phyloP scores from a whole-genome alignment of 1,140 invertebrate genomes.

The Drosophila lacertosa region DNA sequence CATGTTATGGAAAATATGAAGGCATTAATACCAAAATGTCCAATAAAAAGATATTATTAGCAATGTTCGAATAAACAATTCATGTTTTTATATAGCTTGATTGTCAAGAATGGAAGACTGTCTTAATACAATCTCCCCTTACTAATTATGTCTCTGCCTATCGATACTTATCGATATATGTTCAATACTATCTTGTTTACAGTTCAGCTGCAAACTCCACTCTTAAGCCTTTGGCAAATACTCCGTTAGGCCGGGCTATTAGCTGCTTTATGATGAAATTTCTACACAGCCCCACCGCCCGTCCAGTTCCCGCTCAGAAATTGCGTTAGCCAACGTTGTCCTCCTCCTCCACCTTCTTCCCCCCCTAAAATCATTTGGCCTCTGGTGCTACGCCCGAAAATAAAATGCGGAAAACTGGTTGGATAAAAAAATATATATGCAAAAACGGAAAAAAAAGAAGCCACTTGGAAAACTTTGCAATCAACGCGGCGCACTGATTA shows the following conservation, averaged over 20 bases:
- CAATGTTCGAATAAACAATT: too few relatives aligned
- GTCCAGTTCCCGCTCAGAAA: not conserved
- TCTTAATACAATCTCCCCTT: too few relatives aligned
- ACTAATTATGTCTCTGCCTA: too few relatives aligned
- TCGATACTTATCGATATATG: not conserved
- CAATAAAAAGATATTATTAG: too few relatives aligned
- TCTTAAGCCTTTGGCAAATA: slow-evolving; percentile 15
- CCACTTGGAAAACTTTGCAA: slow-evolving; percentile 79
- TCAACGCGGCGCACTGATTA: slow-evolving; percentile 75
- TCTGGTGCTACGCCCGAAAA: slow-evolving; percentile 47
- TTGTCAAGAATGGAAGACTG: too few relatives aligned
- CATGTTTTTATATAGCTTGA: too few relatives aligned
- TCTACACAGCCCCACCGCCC: not conserved
- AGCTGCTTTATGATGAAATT: slow-evolving; percentile 33
- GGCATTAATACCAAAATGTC: too few relatives aligned
- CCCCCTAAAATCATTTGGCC: slow-evolving; percentile 2
- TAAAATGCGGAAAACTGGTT: slow-evolving; percentile 18
- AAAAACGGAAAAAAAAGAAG: slow-evolving; percentile 39
- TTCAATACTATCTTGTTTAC: not conserved
- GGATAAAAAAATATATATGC: slow-evolving; percentile 14
- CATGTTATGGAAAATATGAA: too few relatives aligned
- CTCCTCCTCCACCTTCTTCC: not conserved
- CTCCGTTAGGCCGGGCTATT: slow-evolving; percentile 22
- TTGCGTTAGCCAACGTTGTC: slow-evolving; percentile 7
- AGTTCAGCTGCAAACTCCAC: not conserved